Conservation (phyloP, 2,113 vertebrate genomes). For the Urocynchramus pylzowi region DNA sequence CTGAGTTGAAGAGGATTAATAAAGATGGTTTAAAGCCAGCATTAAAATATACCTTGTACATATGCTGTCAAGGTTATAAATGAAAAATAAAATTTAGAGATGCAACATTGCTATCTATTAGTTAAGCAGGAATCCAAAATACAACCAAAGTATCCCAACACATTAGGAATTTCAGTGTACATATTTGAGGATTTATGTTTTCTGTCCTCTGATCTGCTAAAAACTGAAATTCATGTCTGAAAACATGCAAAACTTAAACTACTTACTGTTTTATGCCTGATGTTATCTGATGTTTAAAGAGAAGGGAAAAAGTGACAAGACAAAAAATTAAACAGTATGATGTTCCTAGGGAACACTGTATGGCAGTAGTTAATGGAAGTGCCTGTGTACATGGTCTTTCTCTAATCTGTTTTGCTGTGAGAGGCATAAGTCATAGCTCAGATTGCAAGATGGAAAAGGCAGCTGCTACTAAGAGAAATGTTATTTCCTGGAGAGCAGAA, state of each 20-base stretch:
- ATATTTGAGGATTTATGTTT: background rate
- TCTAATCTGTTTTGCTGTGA: background rate
- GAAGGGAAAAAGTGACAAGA: background rate
- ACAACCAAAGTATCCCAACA: background rate
- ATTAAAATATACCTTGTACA: background rate
- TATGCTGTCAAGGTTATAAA: background rate
- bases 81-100: background rate
- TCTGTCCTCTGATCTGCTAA: background rate
- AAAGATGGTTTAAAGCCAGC: background rate
- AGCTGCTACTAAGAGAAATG: background rate
- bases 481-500: background rate
- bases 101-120: background rate
- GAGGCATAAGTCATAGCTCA: background rate
- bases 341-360: background rate
- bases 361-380: background rate
- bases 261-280: background rate
- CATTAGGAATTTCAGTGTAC: background rate
- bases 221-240: background rate
- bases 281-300: background rate
- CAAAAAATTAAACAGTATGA: background rate
- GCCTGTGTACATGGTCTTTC: background rate
- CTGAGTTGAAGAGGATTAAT: background rate
- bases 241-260: background rate
- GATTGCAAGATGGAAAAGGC: background rate
- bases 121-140: background rate